phyloP scores from a whole-genome alignment of 2,113 vertebrate species.

The Eulacestoma nigropectus region DNA sequence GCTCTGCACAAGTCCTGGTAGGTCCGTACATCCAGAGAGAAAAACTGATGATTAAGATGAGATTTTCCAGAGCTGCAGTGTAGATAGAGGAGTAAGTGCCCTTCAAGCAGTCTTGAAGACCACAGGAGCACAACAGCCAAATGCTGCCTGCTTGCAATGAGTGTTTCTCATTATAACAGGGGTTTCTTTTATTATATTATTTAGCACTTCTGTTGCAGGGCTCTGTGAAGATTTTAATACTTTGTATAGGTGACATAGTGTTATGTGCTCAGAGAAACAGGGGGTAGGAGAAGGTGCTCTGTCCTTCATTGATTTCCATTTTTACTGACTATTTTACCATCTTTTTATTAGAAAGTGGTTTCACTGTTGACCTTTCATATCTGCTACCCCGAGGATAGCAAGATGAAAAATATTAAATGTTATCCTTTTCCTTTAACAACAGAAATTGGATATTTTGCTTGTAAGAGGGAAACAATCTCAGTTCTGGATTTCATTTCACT shows the following conservation, averaged over 20 bases:
- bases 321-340: not conserved
- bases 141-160: not conserved
- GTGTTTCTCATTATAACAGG: not conserved
- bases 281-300: not conserved
- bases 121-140: not conserved
- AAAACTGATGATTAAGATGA: not conserved
- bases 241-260: not conserved
- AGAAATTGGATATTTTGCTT: not conserved
- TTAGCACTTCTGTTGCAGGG: not conserved
- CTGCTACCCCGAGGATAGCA: not conserved
- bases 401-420: not conserved
- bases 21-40: not conserved
- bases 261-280: not conserved
- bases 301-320: not conserved
- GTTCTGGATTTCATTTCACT: not conserved
- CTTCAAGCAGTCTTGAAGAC: not conserved
- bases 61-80: not conserved
- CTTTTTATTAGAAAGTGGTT: not conserved
- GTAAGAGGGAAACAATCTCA: not conserved
- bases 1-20: not conserved
- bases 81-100: not conserved
- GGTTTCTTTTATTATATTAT: not conserved
- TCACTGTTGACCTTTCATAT: not conserved
- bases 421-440: not conserved
- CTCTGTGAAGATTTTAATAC: not conserved